A percentile compares a stretch with the other conserved stretches of the same genome.
Conservation (phyloP, 2,113 vertebrate genomes). For the Gnathonemus longibarbis region DNA sequence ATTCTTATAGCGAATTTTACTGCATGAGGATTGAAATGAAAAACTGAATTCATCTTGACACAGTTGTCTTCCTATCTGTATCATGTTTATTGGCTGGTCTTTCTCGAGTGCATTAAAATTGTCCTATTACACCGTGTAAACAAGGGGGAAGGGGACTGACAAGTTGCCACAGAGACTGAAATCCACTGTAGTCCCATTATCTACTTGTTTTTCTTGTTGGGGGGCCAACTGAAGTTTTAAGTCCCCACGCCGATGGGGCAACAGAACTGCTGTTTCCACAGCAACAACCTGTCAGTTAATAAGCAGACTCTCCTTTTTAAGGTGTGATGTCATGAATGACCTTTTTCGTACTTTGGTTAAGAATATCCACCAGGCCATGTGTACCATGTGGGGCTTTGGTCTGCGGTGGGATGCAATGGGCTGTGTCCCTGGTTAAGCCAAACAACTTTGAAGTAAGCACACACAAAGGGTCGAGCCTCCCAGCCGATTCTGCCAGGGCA, state of each 20-base stretch:
- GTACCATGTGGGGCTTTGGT: neutral
- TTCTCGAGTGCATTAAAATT: neutral
- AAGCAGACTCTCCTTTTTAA: neutral
- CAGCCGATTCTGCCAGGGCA: neutral
- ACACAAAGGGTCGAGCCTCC: neutral
- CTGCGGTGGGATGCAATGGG: neutral
- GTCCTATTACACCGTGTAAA: neutral
- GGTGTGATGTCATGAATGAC: slow-evolving; percentile 3
- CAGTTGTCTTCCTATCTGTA: neutral
- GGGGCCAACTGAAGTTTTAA: neutral
- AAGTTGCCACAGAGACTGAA: neutral
- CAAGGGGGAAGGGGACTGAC: neutral
- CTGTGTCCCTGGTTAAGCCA: neutral
- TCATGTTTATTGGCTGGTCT: neutral
- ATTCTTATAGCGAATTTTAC: neutral
- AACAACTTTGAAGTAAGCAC: neutral
- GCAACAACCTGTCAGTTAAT: neutral
- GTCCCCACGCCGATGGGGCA: neutral
- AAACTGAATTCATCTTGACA: neutral
- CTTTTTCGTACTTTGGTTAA: neutral
- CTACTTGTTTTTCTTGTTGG: neutral
- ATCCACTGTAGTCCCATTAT: neutral
- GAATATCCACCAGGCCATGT: neutral
- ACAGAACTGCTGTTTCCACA: slow-evolving; percentile 1
- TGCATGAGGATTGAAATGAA: neutral